Evolutionary conservation across 2,888 invertebrate genomes (phyloP).

Genomic region (Heliconius charithonia): DNA sequence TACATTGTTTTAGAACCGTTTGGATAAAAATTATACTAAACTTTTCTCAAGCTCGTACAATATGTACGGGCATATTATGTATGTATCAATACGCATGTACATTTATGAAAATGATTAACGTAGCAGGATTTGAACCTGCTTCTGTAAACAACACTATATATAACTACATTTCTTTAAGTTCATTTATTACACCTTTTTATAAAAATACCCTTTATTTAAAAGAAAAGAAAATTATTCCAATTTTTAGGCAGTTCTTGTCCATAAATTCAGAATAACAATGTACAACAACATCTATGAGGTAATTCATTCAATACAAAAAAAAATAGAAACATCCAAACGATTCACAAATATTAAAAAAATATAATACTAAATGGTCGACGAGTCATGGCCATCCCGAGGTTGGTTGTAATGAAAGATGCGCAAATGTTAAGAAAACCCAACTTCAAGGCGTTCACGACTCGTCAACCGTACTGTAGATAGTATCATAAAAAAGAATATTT

Average conservation of each 20-base stretch:
- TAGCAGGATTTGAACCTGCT: no score
- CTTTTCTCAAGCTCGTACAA: background rate
- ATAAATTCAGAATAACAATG: background rate
- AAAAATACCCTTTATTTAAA: no score
- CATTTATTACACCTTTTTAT: no score
- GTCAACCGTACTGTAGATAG: background rate
- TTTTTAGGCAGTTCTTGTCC: background rate
- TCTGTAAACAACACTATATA: background rate
- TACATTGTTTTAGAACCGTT: constrained; percentile 10
- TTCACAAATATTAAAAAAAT: constrained; percentile 3
- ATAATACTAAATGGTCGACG: background rate
- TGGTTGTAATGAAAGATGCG: background rate
- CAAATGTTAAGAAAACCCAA: background rate
- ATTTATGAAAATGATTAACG: background rate
- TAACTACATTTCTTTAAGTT: no score
- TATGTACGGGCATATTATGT: no score
- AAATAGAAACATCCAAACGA: constrained; percentile 26
- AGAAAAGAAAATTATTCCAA: no score
- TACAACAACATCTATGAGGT: background rate
- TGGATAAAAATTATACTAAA: constrained; percentile 23
- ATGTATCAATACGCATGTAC: no score
- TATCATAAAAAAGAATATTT: background rate
- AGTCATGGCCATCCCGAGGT: background rate
- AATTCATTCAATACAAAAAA: background rate
- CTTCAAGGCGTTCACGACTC: background rate